Conservation (phyloP, 2,888 invertebrate species). For the Cylindroiulus punctatus region DNA sequence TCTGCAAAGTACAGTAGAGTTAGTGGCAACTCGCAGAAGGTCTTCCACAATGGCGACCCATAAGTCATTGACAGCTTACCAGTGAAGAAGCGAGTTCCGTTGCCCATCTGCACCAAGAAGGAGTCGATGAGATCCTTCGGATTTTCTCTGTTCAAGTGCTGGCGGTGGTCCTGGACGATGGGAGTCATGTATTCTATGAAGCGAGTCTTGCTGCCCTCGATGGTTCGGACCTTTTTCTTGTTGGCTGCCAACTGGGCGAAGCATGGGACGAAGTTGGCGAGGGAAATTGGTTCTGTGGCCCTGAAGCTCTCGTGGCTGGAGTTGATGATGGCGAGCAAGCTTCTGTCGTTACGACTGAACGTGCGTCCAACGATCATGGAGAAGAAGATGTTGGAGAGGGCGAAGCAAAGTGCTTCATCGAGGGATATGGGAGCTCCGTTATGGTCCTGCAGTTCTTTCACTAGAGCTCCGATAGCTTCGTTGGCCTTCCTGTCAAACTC, state of each 20-base stretch:
- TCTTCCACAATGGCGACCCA: no score
- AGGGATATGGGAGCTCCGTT: slow-evolving; percentile 55
- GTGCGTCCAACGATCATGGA: slow-evolving; percentile 51
- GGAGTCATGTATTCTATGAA: slow-evolving; percentile 48
- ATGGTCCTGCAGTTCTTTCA: slow-evolving; percentile 53
- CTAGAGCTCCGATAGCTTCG: slow-evolving; percentile 50
- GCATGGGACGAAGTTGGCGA: slow-evolving; percentile 50
- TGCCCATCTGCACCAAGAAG: slow-evolving; percentile 58
- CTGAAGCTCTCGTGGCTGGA: slow-evolving; percentile 53
- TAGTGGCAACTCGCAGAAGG: no score
- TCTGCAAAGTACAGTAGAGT: slow-evolving; percentile 46
- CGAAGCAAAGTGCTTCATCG: slow-evolving; percentile 49
- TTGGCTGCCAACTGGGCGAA: not conserved
- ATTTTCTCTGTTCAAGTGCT: not conserved
- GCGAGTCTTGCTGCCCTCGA: not conserved
- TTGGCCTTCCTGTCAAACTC: slow-evolving; percentile 55
- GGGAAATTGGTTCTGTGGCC: slow-evolving; percentile 45
- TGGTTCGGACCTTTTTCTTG: not conserved
- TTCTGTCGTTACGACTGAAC: slow-evolving; percentile 55
- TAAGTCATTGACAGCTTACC: slow-evolving; percentile 54
- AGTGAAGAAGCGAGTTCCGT: slow-evolving; percentile 52
- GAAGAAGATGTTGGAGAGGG: slow-evolving; percentile 56
- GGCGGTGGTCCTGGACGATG: slow-evolving; percentile 56
- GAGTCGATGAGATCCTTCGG: slow-evolving; percentile 59
- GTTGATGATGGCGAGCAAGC: slow-evolving; percentile 45